phyloP scores from a whole-genome alignment of 1,140 invertebrate genomes.

The Trachymyrmex cornetzi region DNA sequence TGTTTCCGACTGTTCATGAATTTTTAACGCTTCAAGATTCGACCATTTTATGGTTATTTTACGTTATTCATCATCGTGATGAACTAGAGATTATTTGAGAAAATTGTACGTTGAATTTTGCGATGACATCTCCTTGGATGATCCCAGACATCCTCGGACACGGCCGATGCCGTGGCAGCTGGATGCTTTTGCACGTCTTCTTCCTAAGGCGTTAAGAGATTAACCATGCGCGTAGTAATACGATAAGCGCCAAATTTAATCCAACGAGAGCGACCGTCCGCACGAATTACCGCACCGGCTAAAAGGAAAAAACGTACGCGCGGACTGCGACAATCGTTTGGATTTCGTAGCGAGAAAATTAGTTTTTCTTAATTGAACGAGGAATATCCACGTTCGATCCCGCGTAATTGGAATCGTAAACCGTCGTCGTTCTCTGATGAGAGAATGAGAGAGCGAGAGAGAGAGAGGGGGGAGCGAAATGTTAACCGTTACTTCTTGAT shows the following conservation, averaged over 20 bases:
- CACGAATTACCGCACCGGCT: conserved; percentile 58
- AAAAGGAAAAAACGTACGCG: conserved; percentile 61
- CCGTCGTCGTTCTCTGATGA: conserved; percentile 41
- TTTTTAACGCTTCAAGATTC: background rate
- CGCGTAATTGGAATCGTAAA: conserved; percentile 82
- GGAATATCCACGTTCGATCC: conserved; percentile 73
- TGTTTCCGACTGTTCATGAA: background rate
- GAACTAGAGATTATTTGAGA: background rate
- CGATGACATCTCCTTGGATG: background rate
- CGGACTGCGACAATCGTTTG: conserved; percentile 59
- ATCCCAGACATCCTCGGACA: background rate
- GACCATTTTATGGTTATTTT: background rate
- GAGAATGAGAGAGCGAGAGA: background rate
- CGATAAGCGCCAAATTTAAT: conserved; percentile 83
- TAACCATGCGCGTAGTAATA: conserved; percentile 71
- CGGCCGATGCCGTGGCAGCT: background rate
- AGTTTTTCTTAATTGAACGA: conserved; percentile 83
- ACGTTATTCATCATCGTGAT: background rate
- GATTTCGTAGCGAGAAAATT: conserved; percentile 78
- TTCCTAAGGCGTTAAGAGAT: conserved; percentile 78
- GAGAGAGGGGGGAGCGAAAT: background rate
- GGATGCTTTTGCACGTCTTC: conserved; percentile 21
- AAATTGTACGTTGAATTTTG: background rate
- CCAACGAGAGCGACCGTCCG: conserved; percentile 66
- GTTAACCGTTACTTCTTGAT: conserved; percentile 19